Base-by-base conservation (phyloP, 2,888 invertebrate species). In the Rotaria sp. region DNA sequence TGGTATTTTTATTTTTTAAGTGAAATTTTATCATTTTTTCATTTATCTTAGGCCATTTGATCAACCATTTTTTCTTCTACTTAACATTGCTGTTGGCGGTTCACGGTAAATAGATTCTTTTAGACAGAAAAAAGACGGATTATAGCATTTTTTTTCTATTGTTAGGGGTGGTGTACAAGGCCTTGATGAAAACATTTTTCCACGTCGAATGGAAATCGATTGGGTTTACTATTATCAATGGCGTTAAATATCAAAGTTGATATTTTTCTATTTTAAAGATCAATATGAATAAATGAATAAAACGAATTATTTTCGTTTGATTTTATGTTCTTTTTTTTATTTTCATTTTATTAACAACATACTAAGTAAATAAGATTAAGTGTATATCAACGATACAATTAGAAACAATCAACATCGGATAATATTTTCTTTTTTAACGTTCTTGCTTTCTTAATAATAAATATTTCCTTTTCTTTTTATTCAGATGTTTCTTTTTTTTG, bases 61-160 rank as follows among this genome's bases (percentile, higher is more conserved):
- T 41, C 30, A 86, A 35, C 84, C 84, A 45, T 86, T 86, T 52
- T 59, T 84, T 50, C 67, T 84, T 45, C 48, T 86, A 50, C 59
- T 86, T n/a, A 86, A 86, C 13, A 84, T 84, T 45, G 86, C 84
- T 84, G 86, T 86, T 30, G 86, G 86, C 26, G 86, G 86, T 50
- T 38, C 15, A 8, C 84, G 86, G 86, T 67, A 38, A 35, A 21
- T 10, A 30, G 2, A 55, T 26, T 55, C 10, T 55, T 67, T 2
- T 18, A 67, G 3, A 67, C 2, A 30, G 13, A n/a, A 57, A 57
- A n/a, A 3, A 50, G 3, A 21, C 2, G 21, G 4, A 52, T 7
- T 24, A 52, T n/a, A n/a, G n/a, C n/a, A 5, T 5, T 52, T 52
- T 52, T 52, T 52, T 52, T 67, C 5, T 18, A 5, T 67, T 4